Evolutionary conservation across 2,113 vertebrate species (phyloP), one percentile per base, ranked within the genome.

Genomic region (Zonotrichia leucophrys): DNA sequence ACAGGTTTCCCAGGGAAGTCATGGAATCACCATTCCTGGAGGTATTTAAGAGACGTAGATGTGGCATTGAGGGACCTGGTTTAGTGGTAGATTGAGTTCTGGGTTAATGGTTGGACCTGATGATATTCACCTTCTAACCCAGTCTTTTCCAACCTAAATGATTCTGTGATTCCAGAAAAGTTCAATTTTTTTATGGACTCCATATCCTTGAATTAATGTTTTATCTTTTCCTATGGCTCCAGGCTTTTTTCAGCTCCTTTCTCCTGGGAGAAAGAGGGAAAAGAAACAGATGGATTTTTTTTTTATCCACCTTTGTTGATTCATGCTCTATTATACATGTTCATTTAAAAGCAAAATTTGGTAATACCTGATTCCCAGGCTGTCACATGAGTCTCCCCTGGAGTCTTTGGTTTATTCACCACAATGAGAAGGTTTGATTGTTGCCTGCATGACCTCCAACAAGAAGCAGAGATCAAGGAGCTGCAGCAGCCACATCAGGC

Each of bases 161-260:
- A 44, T 50, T 50, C 52, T 44, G 33, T 16, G 22, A 66, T 44
- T 66, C 37, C 46, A 66, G 21, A 70, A 55, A 75, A 33, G 10
- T 4, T 62, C 25, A 75, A 42, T 10, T 47, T 87, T 77, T 64
- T 60, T 4, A 39, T 60, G 25, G 10, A 84, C 8, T 19, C 9
- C 15, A 12, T 19, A 50, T 37, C 33, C 41, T 75, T 74, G 28
- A 60, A 78, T 19, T 7, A 53, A 35, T 19, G 11, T 37, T 31
- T 5, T 14, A 12, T n/a, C 37, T 66, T 66, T 33, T n/a, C 17
- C n/a, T 33, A n/a, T 0, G 2, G 9, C 9, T 70, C n/a, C 62
- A 83, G 35, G 24, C 11, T 79, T 86, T 59, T 41, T 10, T 82
- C 12, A 60, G 16, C 10, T 37, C 56, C 33, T 16, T 41, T 24